Evolutionary conservation across 2,888 invertebrate genomes (phyloP), one percentile per base, ranked within the genome.

Genomic region (Apodemia zela): DNA sequence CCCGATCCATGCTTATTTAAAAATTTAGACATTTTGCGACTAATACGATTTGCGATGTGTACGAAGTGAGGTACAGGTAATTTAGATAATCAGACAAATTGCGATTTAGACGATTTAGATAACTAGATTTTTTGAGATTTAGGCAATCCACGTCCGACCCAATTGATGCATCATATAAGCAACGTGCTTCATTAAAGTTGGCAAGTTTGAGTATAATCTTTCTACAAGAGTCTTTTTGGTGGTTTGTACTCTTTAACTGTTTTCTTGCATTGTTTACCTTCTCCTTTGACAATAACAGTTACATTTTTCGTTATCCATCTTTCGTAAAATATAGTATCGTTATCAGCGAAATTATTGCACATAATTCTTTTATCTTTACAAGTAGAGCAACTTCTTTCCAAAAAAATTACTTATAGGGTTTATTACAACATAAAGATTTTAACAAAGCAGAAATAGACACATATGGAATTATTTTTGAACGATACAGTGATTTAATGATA

Each of bases 251-350:
- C 51, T 21, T 51, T 51, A 10, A 21, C 11, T 4, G 51, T 21
- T 25, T 21, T 51, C 13, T 51, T 51, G 21, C 51, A 11, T 51
- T 3, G 10, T 51, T 51, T 51, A 11, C 3, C 18, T 51, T 51
- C 11, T 21, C 21, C 21, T 51, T 49, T 49, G 2, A 49, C 18
- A 49, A 51, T 11, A 51, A 21, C 10, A 2, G 18, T 18, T 51
- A 51, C 51, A 51, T 51, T 51, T 51, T 51, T 51, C 18, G 51
- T 11, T 21, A 51, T 51, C 13, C 51, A 51, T 51, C 21, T 51
- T 21, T 51, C 51, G 17, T 51, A 21, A 21, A 21, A 51, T 21
- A 51, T 13, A 11, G 21, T 21, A 21, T 51, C 51, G 21, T 51
- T 13, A 3, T 21, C 51, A 51, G 10, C 21, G 21, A 21, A 51